Evolutionary conservation across 2,797 vertebrate species (phyloP).

Genomic region (Urosaurus nigricauda): DNA sequence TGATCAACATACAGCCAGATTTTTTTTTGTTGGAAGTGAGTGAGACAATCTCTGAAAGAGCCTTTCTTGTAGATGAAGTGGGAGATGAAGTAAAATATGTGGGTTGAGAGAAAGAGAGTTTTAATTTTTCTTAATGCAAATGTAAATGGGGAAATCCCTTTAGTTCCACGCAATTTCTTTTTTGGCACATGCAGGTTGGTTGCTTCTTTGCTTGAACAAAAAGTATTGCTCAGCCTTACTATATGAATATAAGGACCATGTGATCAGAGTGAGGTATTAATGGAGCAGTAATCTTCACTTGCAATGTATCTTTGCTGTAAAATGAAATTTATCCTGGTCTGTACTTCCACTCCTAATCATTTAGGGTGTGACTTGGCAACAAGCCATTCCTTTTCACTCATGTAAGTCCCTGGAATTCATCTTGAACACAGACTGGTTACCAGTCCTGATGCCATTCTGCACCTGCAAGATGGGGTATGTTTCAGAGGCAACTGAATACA

Average conservation of each 20-base stretch:
- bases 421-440: neutral
- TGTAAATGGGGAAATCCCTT: slow-evolving; percentile 45
- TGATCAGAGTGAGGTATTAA: neutral
- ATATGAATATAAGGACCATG: neutral
- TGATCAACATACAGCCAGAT: slow-evolving; percentile 10
- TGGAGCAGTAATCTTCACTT: neutral
- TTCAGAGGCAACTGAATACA: neutral
- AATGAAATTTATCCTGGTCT: neutral
- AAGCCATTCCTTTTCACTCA: neutral
- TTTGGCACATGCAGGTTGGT: neutral
- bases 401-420: slow-evolving; percentile 5
- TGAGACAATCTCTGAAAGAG: slow-evolving; percentile 11
- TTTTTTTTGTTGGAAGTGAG: slow-evolving; percentile 5
- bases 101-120: slow-evolving; percentile 36
- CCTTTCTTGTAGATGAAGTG: slow-evolving; percentile 42
- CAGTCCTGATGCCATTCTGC: neutral
- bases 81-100: slow-evolving; percentile 32
- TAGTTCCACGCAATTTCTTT: slow-evolving; percentile 13
- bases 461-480: neutral
- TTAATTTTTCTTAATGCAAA: slow-evolving; percentile 39
- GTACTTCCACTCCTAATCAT: neutral
- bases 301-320: neutral
- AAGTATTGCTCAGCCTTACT: neutral
- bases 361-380: accelerated
- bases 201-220: neutral